Percentiles rank a stretch among this genome's conserved stretches.
Evolutionary conservation across 1,140 invertebrate species (phyloP).

Genomic region (Medauroidea extradentata): DNA sequence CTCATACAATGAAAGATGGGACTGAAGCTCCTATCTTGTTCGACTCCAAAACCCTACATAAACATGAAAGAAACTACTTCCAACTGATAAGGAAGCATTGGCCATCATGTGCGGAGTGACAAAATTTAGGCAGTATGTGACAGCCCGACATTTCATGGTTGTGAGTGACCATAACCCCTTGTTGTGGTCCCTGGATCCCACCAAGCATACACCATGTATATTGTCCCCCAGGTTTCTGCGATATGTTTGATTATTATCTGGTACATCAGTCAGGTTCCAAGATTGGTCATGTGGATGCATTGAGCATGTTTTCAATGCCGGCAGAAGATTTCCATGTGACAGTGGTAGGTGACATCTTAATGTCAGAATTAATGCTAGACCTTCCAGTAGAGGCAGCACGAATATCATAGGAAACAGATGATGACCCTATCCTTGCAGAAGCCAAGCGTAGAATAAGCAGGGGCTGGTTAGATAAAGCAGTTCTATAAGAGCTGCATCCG

Average conservation of each 20-base stretch:
- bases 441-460: too few relatives aligned
- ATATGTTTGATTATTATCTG: background rate
- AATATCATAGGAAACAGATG: too few relatives aligned
- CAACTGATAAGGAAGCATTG: conserved; percentile 18
- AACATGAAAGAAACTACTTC: conserved; percentile 17
- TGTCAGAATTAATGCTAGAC: too few relatives aligned
- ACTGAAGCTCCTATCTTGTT: conserved; percentile 26
- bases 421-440: too few relatives aligned
- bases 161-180: conserved; percentile 43
- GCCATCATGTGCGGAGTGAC: conserved; percentile 25
- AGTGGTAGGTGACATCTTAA: too few relatives aligned
- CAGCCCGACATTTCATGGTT: conserved; percentile 33
- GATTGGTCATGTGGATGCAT: conserved; percentile 4
- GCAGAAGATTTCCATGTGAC: too few relatives aligned
- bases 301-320: too few relatives aligned
- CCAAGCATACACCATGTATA: conserved; percentile 29
- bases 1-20: conserved; percentile 16
- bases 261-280: background rate
- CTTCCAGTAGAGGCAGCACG: too few relatives aligned
- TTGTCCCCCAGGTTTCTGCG: conserved; percentile 14
- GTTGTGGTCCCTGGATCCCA: conserved; percentile 22
- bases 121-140: conserved; percentile 42
- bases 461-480: too few relatives aligned
- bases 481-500: too few relatives aligned
- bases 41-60: conserved; percentile 8